Percentiles rank a stretch among this genome's conserved stretches.
These are phyloP conservation scores for Pogoniulus pusillus DNA, from an alignment of 2,797 vertebrate genomes.

Conservation along the genomic window DNA sequence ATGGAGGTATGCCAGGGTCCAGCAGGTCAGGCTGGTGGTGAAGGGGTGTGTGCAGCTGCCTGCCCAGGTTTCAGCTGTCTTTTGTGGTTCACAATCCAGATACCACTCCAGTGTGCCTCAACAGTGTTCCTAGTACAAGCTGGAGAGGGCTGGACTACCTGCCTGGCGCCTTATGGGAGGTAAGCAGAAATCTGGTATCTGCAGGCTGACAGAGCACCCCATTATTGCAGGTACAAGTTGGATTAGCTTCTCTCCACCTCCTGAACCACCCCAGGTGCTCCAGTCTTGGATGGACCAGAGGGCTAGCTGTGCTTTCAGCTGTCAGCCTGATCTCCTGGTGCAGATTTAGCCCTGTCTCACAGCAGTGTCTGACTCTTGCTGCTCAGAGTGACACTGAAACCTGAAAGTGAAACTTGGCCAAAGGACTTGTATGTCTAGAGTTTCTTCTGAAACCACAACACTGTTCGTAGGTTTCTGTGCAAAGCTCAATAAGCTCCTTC, in stretches of 20 bases:
- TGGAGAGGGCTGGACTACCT: background rate
- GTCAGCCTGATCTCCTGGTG: rapidly evolving
- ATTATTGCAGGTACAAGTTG: rapidly evolving
- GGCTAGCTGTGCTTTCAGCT: background rate
- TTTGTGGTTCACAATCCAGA: background rate
- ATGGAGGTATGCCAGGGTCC: rapidly evolving
- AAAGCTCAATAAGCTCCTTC: background rate
- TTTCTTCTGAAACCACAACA: background rate
- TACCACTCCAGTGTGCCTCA: background rate
- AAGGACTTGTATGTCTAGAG: background rate
- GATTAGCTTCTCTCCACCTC: background rate
- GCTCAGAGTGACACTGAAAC: background rate
- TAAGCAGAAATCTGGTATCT: background rate
- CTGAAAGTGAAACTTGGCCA: rapidly evolving
- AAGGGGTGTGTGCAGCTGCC: rapidly evolving
- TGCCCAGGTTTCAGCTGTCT: rapidly evolving
- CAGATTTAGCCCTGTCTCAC: rapidly evolving
- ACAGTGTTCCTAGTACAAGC: rapidly evolving
- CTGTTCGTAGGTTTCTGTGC: background rate
- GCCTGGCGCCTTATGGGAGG: background rate
- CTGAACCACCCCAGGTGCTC: background rate
- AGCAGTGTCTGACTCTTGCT: background rate
- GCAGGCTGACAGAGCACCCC: background rate
- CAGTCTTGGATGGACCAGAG: background rate
- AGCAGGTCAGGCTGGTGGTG: background rate